phyloP scores from a whole-genome alignment of 1,140 invertebrate species.

The Drosophila orosa region DNA sequence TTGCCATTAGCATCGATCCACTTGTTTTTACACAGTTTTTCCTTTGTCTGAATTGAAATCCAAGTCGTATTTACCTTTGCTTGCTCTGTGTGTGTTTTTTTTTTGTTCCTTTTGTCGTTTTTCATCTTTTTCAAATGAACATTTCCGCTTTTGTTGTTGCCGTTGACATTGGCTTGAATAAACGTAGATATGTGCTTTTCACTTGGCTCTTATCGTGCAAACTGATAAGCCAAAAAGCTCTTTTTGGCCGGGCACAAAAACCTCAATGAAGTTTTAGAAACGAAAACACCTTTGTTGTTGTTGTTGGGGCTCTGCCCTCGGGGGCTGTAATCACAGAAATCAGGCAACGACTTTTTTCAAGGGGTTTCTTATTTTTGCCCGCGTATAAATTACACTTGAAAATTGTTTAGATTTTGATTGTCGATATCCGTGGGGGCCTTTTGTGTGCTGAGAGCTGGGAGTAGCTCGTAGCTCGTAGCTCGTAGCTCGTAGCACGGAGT shows the following conservation, averaged over 20 bases:
- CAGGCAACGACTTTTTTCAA: conserved; percentile 49
- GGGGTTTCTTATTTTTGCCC: conserved; percentile 29
- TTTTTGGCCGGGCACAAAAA: conserved; percentile 41
- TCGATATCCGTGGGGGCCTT: conserved; percentile 26
- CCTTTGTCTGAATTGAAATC: conserved; percentile 13
- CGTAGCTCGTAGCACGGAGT: too few relatives aligned
- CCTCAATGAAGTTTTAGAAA: conserved; percentile 64
- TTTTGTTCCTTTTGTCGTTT: conserved; percentile 4
- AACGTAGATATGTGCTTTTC: conserved; percentile 17
- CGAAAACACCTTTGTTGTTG: conserved; percentile 4
- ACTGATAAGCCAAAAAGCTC: conserved; percentile 63
- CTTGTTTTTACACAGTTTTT: conserved; percentile 12
- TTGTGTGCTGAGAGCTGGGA: conserved; percentile 2
- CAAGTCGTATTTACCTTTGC: conserved; percentile 28
- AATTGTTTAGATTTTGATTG: conserved; percentile 55
- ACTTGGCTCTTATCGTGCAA: conserved; percentile 66
- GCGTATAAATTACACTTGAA: conserved; percentile 60
- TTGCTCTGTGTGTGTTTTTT: neutral
- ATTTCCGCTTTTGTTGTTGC: conserved; percentile 50
- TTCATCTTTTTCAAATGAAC: conserved; percentile 20
- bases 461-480: too few relatives aligned
- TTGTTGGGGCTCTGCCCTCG: neutral
- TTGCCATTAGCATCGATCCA: conserved; percentile 25
- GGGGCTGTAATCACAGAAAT: conserved; percentile 54
- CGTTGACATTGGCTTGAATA: conserved; percentile 59